Conservation (phyloP, 2,888 invertebrate species). For the Abrostola tripartita region DNA sequence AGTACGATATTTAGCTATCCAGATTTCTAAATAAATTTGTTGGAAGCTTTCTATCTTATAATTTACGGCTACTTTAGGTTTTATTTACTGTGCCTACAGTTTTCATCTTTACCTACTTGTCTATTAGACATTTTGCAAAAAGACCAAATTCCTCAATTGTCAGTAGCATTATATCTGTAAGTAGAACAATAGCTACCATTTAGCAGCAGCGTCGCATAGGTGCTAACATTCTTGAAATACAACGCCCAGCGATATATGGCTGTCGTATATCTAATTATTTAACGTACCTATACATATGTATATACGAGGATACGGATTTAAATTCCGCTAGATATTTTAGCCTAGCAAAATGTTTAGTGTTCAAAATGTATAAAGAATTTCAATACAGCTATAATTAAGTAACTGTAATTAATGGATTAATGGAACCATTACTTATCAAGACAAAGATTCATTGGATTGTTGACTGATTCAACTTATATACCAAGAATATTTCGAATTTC, state of each 20-base stretch:
- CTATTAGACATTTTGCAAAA: not conserved
- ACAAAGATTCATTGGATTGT: too few species aligned
- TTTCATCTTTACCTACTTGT: not conserved
- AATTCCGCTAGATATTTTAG: not conserved
- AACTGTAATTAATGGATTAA: too few species aligned
- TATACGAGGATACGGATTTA: not conserved
- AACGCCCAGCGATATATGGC: constrained; percentile 35
- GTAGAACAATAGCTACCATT: constrained; percentile 56
- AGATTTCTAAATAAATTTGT: too few species aligned
- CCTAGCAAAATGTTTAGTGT: not conserved
- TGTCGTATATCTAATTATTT: constrained; percentile 1
- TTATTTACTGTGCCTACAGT: not conserved
- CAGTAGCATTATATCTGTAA: constrained; percentile 41
- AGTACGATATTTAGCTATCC: too few species aligned
- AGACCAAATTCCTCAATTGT: constrained; percentile 3
- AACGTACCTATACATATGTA: not conserved
- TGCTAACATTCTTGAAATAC: constrained; percentile 57
- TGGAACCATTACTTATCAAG: too few species aligned
- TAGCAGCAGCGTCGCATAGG: constrained; percentile 48
- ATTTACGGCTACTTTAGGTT: not conserved
- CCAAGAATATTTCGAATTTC: too few species aligned
- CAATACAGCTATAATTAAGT: too few species aligned
- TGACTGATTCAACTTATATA: too few species aligned
- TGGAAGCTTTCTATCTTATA: not conserved
- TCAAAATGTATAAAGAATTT: not conserved